Conservation (phyloP, 2,797 vertebrate genomes). For the Anabas testudineus region DNA sequence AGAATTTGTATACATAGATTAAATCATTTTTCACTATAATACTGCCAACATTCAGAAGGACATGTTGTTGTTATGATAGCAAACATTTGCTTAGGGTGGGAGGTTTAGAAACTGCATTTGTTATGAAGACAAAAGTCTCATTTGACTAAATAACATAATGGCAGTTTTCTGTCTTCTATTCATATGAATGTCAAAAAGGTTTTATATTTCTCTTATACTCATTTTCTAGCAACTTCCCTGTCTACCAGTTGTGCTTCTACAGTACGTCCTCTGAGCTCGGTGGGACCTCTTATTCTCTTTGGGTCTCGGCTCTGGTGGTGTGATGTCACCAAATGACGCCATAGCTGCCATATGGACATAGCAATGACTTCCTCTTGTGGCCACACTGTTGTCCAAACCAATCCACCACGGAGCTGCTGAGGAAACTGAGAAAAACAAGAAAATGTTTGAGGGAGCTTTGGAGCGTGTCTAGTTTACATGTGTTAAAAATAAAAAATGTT, state of each 20-base stretch:
- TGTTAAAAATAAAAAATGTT: constrained; percentile 21
- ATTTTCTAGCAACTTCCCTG: background rate
- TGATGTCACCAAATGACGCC: constrained; percentile 74
- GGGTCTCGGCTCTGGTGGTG: constrained; percentile 55
- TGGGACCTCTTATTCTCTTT: constrained; percentile 35
- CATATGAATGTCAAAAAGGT: background rate
- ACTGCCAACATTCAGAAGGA: background rate
- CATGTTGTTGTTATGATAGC: background rate
- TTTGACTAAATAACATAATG: background rate
- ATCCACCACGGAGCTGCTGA: constrained; percentile 57
- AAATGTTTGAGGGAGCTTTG: constrained; percentile 19
- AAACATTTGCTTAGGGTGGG: background rate
- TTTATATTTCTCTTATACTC: background rate
- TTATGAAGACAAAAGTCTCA: background rate
- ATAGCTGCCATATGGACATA: constrained; percentile 73
- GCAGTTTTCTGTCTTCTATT: background rate
- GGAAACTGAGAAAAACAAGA: constrained; percentile 67
- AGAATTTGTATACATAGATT: constrained; percentile 22
- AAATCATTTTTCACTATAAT: background rate
- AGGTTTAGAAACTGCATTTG: background rate
- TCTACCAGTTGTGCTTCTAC: constrained; percentile 5
- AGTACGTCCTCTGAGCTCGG: constrained; percentile 26
- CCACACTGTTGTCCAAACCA: constrained; percentile 52
- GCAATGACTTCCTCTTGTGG: constrained; percentile 70
- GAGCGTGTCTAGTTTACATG: constrained; percentile 12